Base-by-base conservation (phyloP, 92 coral and sea anemone species). In the Blastomussa wellsi region DNA sequence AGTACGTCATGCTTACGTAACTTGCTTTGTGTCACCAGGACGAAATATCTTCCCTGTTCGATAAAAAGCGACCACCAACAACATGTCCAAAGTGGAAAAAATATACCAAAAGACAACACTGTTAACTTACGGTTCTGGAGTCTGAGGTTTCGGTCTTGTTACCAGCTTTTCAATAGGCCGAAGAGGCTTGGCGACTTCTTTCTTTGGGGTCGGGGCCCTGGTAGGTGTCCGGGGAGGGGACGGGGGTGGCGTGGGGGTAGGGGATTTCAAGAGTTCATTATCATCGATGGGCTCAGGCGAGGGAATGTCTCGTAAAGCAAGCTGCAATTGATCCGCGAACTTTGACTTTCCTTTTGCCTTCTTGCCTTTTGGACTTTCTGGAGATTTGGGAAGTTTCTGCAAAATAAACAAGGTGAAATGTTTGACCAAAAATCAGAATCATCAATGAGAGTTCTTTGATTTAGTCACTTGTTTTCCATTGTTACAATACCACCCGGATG, bases 221-320 rank as follows among this genome's bases (percentile, higher is more conserved):
- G 89, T 75, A 7, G 89, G 95, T 49, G 96, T 80, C 60, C 89
- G 82, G 69, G 95, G 94, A 49, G 91, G 92, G 36, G 93, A 74
- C 78, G 88, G 88, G 62, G 96, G 93, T n/a, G 97, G 98, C 41
- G 95, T 89, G 51, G 98, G 96, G 53, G 93, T 89, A 3, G 95
- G 98, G 0, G 98, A 90, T 76, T 84, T 89, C 44, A 88, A 39
- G 60, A 95, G 85, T 7, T 95, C 94, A 38, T 35, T 81, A 32
- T 90, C 93, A 42, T 78, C 83, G 69, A 53, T 52, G 16, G 78
- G 88, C 49, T 91, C 97, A 15, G 96, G 96, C 31, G 94, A 79
- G 24, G 94, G 91, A 13, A 83, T 49, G 60, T 94, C 98, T 47
- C 96, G 91, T 48, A 96, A 83, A 17, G 95, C 98, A 31, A 84